Conservation (phyloP, 64 coral and sea anemone species). For the Anthopleura sola region DNA sequence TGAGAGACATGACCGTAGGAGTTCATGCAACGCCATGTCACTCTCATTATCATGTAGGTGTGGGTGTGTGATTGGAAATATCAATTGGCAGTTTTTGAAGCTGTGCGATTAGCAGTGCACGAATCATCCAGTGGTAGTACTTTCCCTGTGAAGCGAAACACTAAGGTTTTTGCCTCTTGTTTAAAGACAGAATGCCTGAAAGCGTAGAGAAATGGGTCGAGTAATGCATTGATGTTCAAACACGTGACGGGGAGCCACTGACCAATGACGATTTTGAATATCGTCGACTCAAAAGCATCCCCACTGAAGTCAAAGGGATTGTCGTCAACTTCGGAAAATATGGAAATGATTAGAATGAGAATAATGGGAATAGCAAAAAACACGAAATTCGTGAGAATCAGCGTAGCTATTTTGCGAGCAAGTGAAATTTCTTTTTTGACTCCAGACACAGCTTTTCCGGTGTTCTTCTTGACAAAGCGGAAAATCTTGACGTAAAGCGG, state of each 20-base stretch:
- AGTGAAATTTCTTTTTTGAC: constrained; percentile 63
- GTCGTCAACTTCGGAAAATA: constrained; percentile 44
- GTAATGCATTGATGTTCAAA: constrained; percentile 74
- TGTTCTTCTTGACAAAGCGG: constrained; percentile 64
- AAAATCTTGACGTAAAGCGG: constrained; percentile 62
- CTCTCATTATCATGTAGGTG: too few relatives aligned
- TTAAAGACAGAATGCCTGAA: constrained; percentile 62
- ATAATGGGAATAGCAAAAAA: constrained; percentile 82
- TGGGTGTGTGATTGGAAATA: too few relatives aligned
- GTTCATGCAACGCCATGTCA: too few relatives aligned
- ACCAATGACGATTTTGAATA: constrained; percentile 73
- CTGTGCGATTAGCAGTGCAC: not conserved
- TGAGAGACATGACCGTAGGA: too few relatives aligned
- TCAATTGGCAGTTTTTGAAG: not conserved
- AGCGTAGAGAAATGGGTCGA: constrained; percentile 76
- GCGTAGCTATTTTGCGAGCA: constrained; percentile 58
- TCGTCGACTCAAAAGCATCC: constrained; percentile 65
- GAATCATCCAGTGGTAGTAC: constrained; percentile 21
- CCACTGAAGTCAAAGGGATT: constrained; percentile 66
- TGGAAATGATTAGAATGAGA: constrained; percentile 46
- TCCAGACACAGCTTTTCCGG: constrained; percentile 17
- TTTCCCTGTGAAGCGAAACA: constrained; percentile 7
- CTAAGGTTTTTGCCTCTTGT: constrained; percentile 20
- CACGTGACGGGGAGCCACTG: constrained; percentile 93
- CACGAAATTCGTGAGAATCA: constrained; percentile 71